phyloP scores from a whole-genome alignment of 2,888 invertebrate species.

The Parnassius smintheus region DNA sequence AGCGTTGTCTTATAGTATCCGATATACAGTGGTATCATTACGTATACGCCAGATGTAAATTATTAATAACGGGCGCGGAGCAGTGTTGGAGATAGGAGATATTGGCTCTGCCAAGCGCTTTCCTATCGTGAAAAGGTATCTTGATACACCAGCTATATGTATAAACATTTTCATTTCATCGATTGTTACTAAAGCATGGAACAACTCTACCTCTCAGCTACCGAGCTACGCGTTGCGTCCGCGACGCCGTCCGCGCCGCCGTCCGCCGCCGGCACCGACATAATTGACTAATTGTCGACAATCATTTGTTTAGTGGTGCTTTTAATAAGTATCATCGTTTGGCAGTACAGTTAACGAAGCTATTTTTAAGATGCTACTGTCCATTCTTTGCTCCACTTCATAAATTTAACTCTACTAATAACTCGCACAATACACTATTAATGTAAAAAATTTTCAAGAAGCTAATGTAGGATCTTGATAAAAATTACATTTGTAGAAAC shows the following conservation, averaged over 20 bases:
- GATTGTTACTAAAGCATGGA: constrained; percentile 31
- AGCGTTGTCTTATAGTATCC: too few relatives aligned
- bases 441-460: background rate
- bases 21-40: too few relatives aligned
- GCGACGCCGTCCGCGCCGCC: constrained; percentile 31
- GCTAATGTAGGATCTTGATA: background rate
- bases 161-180: constrained; percentile 29
- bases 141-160: background rate
- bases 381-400: constrained; percentile 56
- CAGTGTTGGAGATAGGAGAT: too few relatives aligned
- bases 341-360: constrained; percentile 53
- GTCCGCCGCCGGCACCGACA: constrained; percentile 34
- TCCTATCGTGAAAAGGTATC: too few relatives aligned
- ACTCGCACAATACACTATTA: constrained; percentile 11
- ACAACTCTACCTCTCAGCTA: constrained; percentile 36
- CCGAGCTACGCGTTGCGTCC: constrained; percentile 40
- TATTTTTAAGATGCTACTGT: constrained; percentile 61
- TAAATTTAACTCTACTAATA: constrained; percentile 35
- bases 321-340: constrained; percentile 55
- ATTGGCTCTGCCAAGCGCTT: too few relatives aligned
- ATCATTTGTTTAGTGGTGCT: constrained; percentile 65
- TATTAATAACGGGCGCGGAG: too few relatives aligned
- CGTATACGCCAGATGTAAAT: too few relatives aligned
- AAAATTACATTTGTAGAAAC: background rate
- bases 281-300: constrained; percentile 59